Base-by-base conservation (phyloP, 2,113 vertebrate species). In the Rhabdomys dilectus region DNA sequence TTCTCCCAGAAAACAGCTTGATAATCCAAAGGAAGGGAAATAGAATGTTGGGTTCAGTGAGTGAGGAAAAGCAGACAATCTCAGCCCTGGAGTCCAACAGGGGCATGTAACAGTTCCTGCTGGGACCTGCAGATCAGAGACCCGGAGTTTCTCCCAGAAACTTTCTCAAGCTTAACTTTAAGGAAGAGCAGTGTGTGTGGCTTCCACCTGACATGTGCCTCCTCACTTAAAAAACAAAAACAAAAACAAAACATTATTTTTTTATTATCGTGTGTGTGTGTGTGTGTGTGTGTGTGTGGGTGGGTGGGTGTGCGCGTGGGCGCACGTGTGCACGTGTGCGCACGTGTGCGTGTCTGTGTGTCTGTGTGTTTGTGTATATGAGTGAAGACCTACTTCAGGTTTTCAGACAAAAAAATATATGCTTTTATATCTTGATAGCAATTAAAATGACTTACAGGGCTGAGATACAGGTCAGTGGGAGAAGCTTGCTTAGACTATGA, bases 21-120 rank as follows among this genome's bases (percentile, higher is more conserved):
- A 8, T 53, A 29, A 11, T 45, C 24, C 6, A 24, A 72, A 7
- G 19, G 26, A n/a, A 17, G 5, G 2, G 17, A 21, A 76, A 10
- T 11, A 29, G 31, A n/a, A 53, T 6, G 7, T 34, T 8, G 5
- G 15, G 4, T 36, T 58, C 70, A 45, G 26, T 29, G 39, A 31
- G 7, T 31, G 12, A 19, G 42, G 56, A 36, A 21, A 51, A 17
- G 12, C 4, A 36, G 24, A 2, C 6, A 42, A 8, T 12, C 82
- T 56, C n/a, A 34, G 51, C 34, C n/a, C 72, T 31, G 68, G 9
- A 0, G 1, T 26, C 24, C 12, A 15, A 91, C 58, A 39, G 26
- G 13, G 4, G 3, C 36, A 0, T 0, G 4, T 3, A 34, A 4
- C n/a, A 62, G 34, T 8, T 34, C 19, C 36, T 56, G 1, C 21